Base-by-base conservation (phyloP, 2,797 vertebrate species). In the Gymnothorax javanicus region DNA sequence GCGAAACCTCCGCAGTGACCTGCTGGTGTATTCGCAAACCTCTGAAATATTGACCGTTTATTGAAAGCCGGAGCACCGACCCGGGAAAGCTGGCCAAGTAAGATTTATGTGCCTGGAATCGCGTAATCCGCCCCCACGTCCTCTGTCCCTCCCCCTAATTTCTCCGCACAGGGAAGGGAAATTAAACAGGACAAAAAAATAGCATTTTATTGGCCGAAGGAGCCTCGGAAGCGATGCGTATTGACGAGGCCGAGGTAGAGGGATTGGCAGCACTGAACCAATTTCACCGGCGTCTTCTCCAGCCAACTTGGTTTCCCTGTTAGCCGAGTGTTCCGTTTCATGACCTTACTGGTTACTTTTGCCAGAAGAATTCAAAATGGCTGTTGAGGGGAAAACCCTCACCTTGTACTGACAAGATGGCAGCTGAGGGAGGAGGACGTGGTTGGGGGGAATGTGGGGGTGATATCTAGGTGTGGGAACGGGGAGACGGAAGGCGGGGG, bases 61-160 rank as follows among this genome's bases (percentile, higher is more conserved):
- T 86, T 87, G 88, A 84, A 86, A 77, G 87, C 86, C 87, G 86
- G 84, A 87, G 86, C 87, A 83, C 77, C 87, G 81, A 86, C 84
- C 58, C 64, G 20, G 33, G 73, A 82, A 84, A 87, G 84, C 62
- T 3, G n/a, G 57, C 82, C 11, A n/a, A 82, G 84, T 15, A 59
- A 87, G 88, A 89, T 90, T 89, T 89, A 88, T 89, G 81, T 84
- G 81, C 81, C 71, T 58, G 52, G 54, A 60, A 59, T 83, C 83
- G 73, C 75, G 81, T 87, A 87, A 64, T 58, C 67, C 67, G 81
- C 82, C 27, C 27, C 75, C 50, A 6, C 17, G 15, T 82, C 52
- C 43, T 43, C 77, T 9, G 17, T 23, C 82, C 50, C 77, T 77
- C 85, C 27, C 27, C 9, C 27, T 0, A 43, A 43, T 5, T 13